These are phyloP conservation scores for Lissonota sp. DNA, from an alignment of 2,888 invertebrate genomes.

Conservation along the genomic window DNA sequence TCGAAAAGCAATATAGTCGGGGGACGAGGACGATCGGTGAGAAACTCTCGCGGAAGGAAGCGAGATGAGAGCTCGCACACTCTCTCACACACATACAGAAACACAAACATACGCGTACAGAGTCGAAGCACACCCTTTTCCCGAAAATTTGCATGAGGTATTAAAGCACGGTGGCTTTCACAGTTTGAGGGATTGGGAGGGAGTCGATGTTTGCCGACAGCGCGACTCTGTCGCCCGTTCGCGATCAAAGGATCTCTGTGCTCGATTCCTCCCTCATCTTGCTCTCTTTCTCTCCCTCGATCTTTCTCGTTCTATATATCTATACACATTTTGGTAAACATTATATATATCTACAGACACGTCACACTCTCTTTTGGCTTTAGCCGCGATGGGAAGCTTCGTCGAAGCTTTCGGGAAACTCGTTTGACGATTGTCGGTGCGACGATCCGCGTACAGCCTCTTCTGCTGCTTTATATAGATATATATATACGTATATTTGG, in stretches of 20 bases:
- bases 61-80: conserved; percentile 52
- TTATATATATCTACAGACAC: neutral
- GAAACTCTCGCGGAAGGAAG: conserved; percentile 69
- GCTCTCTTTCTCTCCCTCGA: neutral
- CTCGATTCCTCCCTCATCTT: conserved; percentile 60
- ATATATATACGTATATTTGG: conserved; percentile 4
- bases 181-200: conserved; percentile 66
- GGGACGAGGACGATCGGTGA: conserved; percentile 65
- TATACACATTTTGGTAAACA: conserved; percentile 10
- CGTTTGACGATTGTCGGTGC: conserved; percentile 64
- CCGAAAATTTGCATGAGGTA: conserved; percentile 83
- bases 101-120: conserved; percentile 50
- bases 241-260: conserved; percentile 82
- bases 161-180: conserved; percentile 82
- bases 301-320: neutral
- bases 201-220: conserved; percentile 83
- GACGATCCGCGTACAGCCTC: conserved; percentile 49
- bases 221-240: conserved; percentile 75
- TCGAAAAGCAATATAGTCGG: conserved; percentile 82
- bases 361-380: conserved; percentile 60
- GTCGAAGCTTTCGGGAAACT: conserved; percentile 57
- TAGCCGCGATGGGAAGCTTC: conserved; percentile 37
- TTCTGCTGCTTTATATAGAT: no score
- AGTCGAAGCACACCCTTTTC: conserved; percentile 73
- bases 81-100: conserved; percentile 25